A percentile compares a stretch with the other conserved stretches of the same genome.
These are phyloP conservation scores for Lampropteryx suffumata DNA, from an alignment of 2,888 invertebrate species.

Conservation along the genomic window DNA sequence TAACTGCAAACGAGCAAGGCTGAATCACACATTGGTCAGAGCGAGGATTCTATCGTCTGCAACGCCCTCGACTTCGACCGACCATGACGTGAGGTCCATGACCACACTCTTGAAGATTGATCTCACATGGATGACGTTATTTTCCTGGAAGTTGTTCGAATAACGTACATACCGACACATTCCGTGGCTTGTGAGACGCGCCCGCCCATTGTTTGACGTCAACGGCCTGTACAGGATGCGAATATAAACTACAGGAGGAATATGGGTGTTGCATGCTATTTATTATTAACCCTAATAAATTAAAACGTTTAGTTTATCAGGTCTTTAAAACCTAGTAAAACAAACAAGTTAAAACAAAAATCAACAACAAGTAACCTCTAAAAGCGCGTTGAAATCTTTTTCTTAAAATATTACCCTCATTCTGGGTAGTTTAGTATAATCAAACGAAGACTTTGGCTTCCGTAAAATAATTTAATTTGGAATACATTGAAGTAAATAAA, in stretches of 20 bases:
- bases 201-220: slow-evolving; percentile 20
- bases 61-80: slow-evolving; percentile 55
- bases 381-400: slow-evolving; percentile 11
- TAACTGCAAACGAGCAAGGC: slow-evolving; percentile 49
- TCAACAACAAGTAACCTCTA: too few species aligned
- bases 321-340: too few species aligned
- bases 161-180: slow-evolving; percentile 30
- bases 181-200: slow-evolving; percentile 15
- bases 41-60: slow-evolving; percentile 39
- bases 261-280: too few species aligned
- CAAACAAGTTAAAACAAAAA: too few species aligned
- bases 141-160: slow-evolving; percentile 44
- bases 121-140: slow-evolving; percentile 40
- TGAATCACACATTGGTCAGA: slow-evolving; percentile 39
- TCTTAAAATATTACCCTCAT: too few species aligned
- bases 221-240: slow-evolving; percentile 22
- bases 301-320: too few species aligned
- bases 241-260: not conserved
- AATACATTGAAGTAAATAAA: too few species aligned
- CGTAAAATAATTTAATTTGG: too few species aligned
- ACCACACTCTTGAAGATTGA: slow-evolving; percentile 42
- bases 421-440: too few species aligned
- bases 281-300: too few species aligned
- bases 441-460: too few species aligned
- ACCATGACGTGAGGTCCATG: slow-evolving; percentile 43